Base-by-base conservation (phyloP, 2,113 vertebrate genomes). In the Miniopterus natalensis region DNA sequence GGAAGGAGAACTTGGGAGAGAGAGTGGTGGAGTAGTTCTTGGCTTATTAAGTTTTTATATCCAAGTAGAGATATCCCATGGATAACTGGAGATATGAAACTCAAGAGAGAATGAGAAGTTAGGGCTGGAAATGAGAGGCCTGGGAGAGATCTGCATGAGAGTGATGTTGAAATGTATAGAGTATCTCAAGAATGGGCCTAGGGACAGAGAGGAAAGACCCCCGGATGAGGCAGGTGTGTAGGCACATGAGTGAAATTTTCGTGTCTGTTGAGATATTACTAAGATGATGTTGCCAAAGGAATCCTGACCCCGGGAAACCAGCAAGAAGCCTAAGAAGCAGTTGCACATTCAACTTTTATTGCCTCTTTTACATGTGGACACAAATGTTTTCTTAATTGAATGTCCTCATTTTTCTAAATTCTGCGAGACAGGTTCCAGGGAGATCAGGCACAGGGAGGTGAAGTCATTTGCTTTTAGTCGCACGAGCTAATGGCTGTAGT, bases 401-500 rank as follows among this genome's bases (percentile, higher is more conserved):
- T 51, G 8, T 71, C 23, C 42, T 90, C 55, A 18, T 78, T 91
- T 96, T 87, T 95, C 65, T 90, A 63, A 75, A 92, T 93, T 94
- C 75, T 90, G 27, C 7, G 7, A 78, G 88, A 90, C 70, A 77
- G 17, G 20, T 90, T 88, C 11, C 14, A 94, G 75, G 31, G 61
- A 84, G 59, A 68, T 68, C 78, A 96, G 80, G n/a, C 71, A 21
- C 15, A 49, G 71, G 81, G 73, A 92, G 73, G 57, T 91, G 94
- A 97, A 88, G 68, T 92, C 88, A 95, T 95, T 83, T 94, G 94
- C 92, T 95, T 94, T 95, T 78, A 95, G 92, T 91, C 6, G 0
- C 84, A 61, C 4, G 2, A 88, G 84, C 88, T 96, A 96, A 96
- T 96, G 92, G 95, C 83, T 74, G 1, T 17, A 49, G 40, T 5